Evolutionary conservation across 2,888 invertebrate genomes (phyloP), one percentile per base, ranked within the genome.

Genomic region (Hesperia comma): DNA sequence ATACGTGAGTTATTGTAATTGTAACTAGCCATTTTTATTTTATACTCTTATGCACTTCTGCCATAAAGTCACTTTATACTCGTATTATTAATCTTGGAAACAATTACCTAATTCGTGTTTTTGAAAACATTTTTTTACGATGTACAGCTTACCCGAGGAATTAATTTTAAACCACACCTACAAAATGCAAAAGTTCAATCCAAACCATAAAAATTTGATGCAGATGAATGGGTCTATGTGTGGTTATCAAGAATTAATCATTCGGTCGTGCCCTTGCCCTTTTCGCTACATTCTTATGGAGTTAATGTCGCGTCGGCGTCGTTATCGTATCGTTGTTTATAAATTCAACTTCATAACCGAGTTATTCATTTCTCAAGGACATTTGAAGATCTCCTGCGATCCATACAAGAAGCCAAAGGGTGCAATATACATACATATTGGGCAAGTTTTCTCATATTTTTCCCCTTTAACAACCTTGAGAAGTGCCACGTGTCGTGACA

Each of bases 371-470:
- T 71, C 71, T 56, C 63, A 55, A 72, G 68, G 67, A 68, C 69
- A 73, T 70, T 72, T 70, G 70, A 67, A 74, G 69, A 68, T 72
- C 69, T 70, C 71, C 71, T 71, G 60, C 64, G 68, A 69, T 69
- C 67, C 63, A 72, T 72, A 73, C 70, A 73, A 73, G 51, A 74
- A 71, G 73, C 51, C 71, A 69, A 51, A 67, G 71, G 71, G 72
- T 68, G 71, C 72, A 74, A 72, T 72, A 74, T 74, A 76, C 73
- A 74, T 70, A 71, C 67, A 71, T 74, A 76, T 75, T 75, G 73
- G 61, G 49, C 63, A 76, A 76, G 68, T 75, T 75, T 72, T 69
- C 73, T 75, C 76, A 76, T 77, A 77, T 72, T 74, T 74, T 64
- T 60, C 60, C 67, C 60, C 66, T 60, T 12, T 60, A 66, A 60